Conservation (phyloP, 2,113 vertebrate species). For the Nibea albiflora region DNA sequence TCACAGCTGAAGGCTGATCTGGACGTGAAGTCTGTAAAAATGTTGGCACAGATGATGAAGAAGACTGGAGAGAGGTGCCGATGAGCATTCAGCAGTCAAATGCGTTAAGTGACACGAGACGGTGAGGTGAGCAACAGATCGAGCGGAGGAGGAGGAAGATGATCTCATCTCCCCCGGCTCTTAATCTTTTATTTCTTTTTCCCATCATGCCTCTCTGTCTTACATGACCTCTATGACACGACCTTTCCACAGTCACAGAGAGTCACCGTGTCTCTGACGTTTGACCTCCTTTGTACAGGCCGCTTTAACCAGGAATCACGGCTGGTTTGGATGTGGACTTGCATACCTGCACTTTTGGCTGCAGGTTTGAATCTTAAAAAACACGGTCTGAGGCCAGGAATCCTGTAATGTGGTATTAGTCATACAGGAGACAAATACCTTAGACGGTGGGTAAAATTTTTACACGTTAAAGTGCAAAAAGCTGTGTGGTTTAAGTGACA, state of each 20-base stretch:
- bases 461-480: neutral
- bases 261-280: neutral
- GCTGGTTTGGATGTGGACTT: neutral
- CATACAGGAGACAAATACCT: neutral
- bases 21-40: neutral
- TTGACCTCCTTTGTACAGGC: neutral
- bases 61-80: neutral
- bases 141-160: neutral
- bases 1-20: neutral
- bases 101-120: neutral
- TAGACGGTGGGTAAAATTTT: neutral
- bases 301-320: neutral
- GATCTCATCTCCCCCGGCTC: neutral
- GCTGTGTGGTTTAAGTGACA: neutral
- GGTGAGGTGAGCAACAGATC: neutral
- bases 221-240: neutral
- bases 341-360: neutral
- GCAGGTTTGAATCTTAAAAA: neutral
- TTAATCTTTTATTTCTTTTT: neutral
- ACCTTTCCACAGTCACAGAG: neutral
- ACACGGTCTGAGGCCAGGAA: neutral
- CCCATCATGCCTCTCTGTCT: neutral
- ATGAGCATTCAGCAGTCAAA: slow-evolving; percentile 7
- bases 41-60: neutral
- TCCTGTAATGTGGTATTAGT: neutral